Base-by-base conservation (phyloP, 2,797 vertebrate species). In the Choloepus didactylus region DNA sequence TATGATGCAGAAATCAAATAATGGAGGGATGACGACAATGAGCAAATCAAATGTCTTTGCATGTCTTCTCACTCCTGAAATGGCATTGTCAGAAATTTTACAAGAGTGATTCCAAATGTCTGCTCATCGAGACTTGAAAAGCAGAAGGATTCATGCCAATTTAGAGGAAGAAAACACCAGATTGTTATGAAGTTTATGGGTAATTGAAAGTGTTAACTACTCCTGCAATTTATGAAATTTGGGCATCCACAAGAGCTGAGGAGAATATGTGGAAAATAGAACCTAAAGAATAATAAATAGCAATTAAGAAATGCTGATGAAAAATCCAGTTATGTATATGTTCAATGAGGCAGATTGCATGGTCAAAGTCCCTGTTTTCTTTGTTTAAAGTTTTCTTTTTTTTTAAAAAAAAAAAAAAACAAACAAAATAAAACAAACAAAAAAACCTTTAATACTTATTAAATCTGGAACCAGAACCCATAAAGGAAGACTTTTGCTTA, bases 401-500 rank as follows among this genome's bases (percentile, higher is more conserved):
- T 41, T 35, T 41, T 6, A n/a, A n/a, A 35, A 35, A 35, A 35
- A 35, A 35, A 35, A 35, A 35, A 35, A 35, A 35, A 35, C 35
- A 35, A 35, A 35, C 35, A 35, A 35, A 35, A 35, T 35, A 35
- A 49, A 49, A 7, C 10, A 49, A 49, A 49, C 6, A 72, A 84
- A 95, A 81, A 76, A 84, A n/a, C 9, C 66, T 83, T 79, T 64
- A 76, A 66, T 95, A 29, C 29, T 64, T 81, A 46, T 84, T 92
- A 59, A 54, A 81, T 76, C 75, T 94, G 62, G 79, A 97, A 76
- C 67, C 27, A 27, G 77, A 88, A 73, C 51, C 41, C 29, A 46
- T 27, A 73, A 69, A 90, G 69, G 62, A 90, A 90, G 31, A 93
- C 38, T 2, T 41, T 38, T 89, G 75, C 35, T 75, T 46, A 70